These are phyloP conservation scores for Cardiocondyla obscurior DNA, from an alignment of 1,140 invertebrate genomes.

Conservation along the genomic window DNA sequence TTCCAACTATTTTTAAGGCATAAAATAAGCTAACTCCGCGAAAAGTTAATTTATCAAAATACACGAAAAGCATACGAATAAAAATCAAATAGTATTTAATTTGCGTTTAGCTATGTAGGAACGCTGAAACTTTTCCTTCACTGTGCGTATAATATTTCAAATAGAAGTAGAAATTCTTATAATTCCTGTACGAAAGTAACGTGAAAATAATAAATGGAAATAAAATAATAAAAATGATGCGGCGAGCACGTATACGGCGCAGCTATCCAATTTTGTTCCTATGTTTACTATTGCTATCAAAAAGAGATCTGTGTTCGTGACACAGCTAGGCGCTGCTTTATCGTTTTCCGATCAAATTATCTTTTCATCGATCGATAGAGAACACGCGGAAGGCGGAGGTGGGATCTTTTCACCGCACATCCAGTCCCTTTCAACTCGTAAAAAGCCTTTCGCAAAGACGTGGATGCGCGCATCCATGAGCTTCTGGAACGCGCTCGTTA, in stretches of 20 bases:
- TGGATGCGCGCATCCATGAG: conserved; percentile 34
- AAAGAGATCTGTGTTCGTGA: conserved; percentile 49
- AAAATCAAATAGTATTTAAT: background rate
- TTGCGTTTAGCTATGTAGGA: background rate
- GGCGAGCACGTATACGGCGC: background rate
- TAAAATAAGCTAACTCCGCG: background rate
- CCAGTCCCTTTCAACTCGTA: conserved; percentile 59
- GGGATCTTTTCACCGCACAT: conserved; percentile 60
- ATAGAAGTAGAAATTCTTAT: background rate
- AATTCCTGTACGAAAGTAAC: background rate
- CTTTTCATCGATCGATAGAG: conserved; percentile 29
- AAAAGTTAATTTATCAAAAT: background rate
- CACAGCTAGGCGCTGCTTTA: conserved; percentile 37
- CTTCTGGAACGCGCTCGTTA: conserved; percentile 57
- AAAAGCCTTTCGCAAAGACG: conserved; percentile 67
- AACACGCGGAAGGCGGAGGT: conserved; percentile 57
- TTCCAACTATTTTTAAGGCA: conserved; percentile 23
- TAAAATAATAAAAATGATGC: conserved; percentile 14
- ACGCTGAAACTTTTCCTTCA: background rate
- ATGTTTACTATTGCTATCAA: conserved; percentile 54
- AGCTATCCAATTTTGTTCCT: conserved; percentile 30
- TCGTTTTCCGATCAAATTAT: conserved; percentile 63
- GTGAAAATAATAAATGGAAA: background rate
- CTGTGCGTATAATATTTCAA: background rate
- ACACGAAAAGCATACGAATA: background rate